These are phyloP conservation scores for Motacilla alba DNA, from an alignment of 2,113 vertebrate species.

Conservation along the genomic window DNA sequence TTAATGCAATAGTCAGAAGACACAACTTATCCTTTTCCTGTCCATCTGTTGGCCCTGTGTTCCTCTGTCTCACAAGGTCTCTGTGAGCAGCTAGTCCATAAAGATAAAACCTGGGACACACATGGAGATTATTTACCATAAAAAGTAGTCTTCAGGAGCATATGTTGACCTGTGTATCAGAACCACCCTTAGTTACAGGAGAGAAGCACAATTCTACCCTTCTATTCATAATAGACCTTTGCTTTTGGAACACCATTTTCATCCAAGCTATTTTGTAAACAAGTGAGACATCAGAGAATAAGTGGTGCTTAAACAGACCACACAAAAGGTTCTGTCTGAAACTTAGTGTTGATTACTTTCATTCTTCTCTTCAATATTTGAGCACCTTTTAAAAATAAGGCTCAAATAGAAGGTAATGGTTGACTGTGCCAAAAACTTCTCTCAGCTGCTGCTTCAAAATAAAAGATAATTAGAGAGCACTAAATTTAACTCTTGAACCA, in stretches of 20 bases:
- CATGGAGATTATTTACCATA: background rate
- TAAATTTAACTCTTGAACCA: background rate
- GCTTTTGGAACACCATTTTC: background rate
- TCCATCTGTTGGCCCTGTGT: background rate
- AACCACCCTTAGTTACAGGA: background rate
- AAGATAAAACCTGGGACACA: background rate
- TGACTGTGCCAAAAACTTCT: background rate
- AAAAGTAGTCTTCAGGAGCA: background rate
- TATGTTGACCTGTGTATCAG: background rate
- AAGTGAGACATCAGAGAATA: background rate
- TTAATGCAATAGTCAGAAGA: background rate
- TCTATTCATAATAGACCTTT: background rate
- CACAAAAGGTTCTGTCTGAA: background rate
- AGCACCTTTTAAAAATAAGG: background rate
- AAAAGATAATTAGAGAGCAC: background rate
- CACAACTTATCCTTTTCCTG: background rate
- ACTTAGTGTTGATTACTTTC: background rate
- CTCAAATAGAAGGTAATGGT: background rate
- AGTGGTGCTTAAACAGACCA: background rate
- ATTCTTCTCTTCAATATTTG: background rate
- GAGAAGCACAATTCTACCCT: background rate
- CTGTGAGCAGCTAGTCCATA: background rate
- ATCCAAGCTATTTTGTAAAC: constrained; percentile 1
- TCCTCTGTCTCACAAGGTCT: background rate
- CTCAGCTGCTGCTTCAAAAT: background rate